Conservation (phyloP, 2,797 vertebrate genomes). For the Gorsachius magnificus region DNA sequence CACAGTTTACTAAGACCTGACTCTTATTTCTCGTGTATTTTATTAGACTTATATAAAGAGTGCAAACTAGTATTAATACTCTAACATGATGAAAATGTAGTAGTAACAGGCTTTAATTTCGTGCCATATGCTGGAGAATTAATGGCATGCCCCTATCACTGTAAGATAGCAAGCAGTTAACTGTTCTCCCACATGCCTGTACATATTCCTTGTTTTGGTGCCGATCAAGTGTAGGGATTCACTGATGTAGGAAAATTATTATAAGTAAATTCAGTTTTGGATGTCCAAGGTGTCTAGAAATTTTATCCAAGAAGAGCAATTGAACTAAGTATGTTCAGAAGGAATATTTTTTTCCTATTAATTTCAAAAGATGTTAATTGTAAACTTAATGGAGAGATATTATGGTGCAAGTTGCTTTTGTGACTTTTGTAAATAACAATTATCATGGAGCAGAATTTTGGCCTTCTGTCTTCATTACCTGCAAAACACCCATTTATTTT, state of each 20-base stretch:
- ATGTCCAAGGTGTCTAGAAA: background rate
- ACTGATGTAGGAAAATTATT: background rate
- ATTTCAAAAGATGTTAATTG: background rate
- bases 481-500: background rate
- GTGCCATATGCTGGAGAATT: conserved; percentile 44
- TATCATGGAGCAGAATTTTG: background rate
- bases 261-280: background rate
- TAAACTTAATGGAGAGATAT: background rate
- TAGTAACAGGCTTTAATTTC: conserved; percentile 26
- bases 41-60: background rate
- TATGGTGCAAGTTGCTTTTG: background rate
- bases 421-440: background rate
- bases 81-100: conserved; percentile 4
- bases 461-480: background rate
- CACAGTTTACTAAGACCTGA: background rate
- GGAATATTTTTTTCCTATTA: background rate
- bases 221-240: background rate
- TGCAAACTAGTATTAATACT: background rate
- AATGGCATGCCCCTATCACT: background rate
- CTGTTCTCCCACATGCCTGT: background rate
- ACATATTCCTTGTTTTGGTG: background rate
- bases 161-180: conserved; percentile 26
- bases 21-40: background rate
- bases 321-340: background rate
- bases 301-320: background rate